These are phyloP conservation scores for Crocidura indochinensis DNA, from an alignment of 2,797 vertebrate species.

Conservation along the genomic window DNA sequence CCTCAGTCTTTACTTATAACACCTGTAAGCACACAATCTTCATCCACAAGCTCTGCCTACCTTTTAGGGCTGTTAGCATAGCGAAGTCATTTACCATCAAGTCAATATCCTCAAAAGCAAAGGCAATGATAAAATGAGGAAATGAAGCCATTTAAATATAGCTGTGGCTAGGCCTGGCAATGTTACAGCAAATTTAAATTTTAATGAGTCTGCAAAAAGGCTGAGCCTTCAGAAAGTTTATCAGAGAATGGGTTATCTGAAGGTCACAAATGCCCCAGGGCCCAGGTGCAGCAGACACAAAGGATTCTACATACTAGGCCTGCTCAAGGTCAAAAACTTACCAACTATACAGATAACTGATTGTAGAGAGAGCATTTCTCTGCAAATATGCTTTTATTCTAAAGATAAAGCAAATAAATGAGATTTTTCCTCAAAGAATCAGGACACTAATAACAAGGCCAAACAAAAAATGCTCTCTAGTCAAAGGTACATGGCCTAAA, in stretches of 20 bases:
- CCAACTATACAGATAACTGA: constrained; percentile 16
- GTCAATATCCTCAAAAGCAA: constrained; percentile 57
- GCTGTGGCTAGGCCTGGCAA: constrained; percentile 53
- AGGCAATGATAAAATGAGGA: constrained; percentile 50
- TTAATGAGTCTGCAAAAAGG: constrained; percentile 82
- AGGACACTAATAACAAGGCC: constrained; percentile 46
- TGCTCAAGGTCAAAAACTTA: constrained; percentile 63
- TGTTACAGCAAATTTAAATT: constrained; percentile 79
- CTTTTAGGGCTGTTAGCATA: constrained; percentile 37
- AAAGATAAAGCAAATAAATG: constrained; percentile 35
- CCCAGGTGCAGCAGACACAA: neutral
- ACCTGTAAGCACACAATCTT: constrained; percentile 2
- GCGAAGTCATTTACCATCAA: neutral
- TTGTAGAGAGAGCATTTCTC: neutral
- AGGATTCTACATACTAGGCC: constrained; percentile 12
- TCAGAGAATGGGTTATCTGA: constrained; percentile 65
- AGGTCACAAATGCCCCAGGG: constrained; percentile 71
- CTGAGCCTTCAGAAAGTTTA: constrained; percentile 75
- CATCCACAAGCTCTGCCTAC: neutral
- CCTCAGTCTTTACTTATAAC: neutral
- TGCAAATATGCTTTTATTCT: constrained; percentile 46
- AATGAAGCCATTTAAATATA: constrained; percentile 67
- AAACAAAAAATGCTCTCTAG: neutral
- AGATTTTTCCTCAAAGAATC: constrained; percentile 15
- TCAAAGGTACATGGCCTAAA: constrained; percentile 51